A percentile compares a stretch with the other conserved stretches of the same genome.
phyloP scores from a whole-genome alignment of 2,888 invertebrate genomes.

The Drosophila atroscutellata region DNA sequence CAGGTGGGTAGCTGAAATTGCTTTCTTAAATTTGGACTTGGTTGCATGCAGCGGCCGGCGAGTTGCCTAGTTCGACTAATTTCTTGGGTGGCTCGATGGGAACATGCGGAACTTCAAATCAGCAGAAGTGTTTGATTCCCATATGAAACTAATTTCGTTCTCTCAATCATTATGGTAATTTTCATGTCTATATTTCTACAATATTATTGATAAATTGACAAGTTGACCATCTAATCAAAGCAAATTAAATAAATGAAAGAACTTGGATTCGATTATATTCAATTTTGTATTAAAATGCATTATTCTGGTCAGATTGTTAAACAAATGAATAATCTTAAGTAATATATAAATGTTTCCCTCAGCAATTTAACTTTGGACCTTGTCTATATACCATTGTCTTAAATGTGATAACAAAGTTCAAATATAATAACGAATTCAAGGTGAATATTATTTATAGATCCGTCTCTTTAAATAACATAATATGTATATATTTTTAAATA shows the following conservation, averaged over 20 bases:
- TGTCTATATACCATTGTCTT: neutral
- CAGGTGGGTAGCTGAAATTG: constrained; percentile 46
- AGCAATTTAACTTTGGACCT: neutral
- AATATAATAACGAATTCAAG: neutral
- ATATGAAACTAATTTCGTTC: neutral
- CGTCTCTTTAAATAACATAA: neutral
- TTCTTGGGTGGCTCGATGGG: constrained; percentile 21
- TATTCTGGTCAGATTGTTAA: neutral
- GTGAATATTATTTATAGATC: constrained; percentile 4
- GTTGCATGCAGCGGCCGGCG: constrained; percentile 16
- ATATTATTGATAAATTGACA: neutral
- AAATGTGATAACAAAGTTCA: constrained; percentile 3
- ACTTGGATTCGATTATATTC: neutral
- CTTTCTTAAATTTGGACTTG: constrained; percentile 51
- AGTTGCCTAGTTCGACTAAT: constrained; percentile 15
- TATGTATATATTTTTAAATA: neutral
- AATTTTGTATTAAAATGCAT: neutral
- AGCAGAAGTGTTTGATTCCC: neutral
- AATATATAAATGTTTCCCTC: neutral
- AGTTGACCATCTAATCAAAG: neutral
- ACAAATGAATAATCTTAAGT: no score
- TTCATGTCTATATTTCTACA: neutral
- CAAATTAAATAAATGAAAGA: neutral
- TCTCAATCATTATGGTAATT: neutral
- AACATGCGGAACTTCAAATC: constrained; percentile 8